phyloP scores from a whole-genome alignment of 2,113 vertebrate genomes.

The Plectropomus leopardus region DNA sequence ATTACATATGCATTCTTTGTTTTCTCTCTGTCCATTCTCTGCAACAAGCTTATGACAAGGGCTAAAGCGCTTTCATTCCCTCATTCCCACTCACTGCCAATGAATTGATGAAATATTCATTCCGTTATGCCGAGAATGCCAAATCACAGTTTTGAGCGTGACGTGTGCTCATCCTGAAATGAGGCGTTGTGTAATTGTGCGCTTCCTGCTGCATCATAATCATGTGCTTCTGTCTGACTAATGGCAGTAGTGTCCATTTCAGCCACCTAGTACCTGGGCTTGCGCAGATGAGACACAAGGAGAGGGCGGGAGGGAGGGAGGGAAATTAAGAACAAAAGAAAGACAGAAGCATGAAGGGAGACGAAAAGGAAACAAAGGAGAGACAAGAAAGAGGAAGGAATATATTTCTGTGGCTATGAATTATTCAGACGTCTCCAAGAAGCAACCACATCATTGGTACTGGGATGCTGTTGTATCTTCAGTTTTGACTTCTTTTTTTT shows the following conservation, averaged over 20 bases:
- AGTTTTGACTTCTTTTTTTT: constrained; percentile 18
- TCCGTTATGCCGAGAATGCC: constrained; percentile 44
- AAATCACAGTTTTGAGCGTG: constrained; percentile 42
- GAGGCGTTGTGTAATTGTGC: constrained; percentile 48
- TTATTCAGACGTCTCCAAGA: constrained; percentile 68
- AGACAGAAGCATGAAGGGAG: constrained; percentile 20
- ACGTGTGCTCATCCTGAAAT: constrained; percentile 34
- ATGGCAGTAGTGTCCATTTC: constrained; percentile 28
- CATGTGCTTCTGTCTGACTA: constrained; percentile 46
- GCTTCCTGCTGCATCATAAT: constrained; percentile 54
- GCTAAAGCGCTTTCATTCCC: constrained; percentile 43
- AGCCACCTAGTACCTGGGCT: constrained; percentile 31
- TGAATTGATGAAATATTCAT: constrained; percentile 63
- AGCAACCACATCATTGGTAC: constrained; percentile 39
- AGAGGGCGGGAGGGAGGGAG: constrained; percentile 13
- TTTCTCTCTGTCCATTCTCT: constrained; percentile 39
- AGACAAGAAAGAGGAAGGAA: constrained; percentile 48
- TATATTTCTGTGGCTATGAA: constrained; percentile 66
- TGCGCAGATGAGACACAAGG: constrained; percentile 14
- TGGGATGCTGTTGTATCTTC: constrained; percentile 38
- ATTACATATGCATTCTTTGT: constrained; percentile 63
- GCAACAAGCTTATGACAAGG: constrained; percentile 35
- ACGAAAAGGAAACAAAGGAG: constrained; percentile 45
- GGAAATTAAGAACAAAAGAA: constrained; percentile 54
- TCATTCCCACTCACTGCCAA: constrained; percentile 40